Base-by-base conservation (phyloP, 2,113 vertebrate species). In the Pardalotus punctatus region DNA sequence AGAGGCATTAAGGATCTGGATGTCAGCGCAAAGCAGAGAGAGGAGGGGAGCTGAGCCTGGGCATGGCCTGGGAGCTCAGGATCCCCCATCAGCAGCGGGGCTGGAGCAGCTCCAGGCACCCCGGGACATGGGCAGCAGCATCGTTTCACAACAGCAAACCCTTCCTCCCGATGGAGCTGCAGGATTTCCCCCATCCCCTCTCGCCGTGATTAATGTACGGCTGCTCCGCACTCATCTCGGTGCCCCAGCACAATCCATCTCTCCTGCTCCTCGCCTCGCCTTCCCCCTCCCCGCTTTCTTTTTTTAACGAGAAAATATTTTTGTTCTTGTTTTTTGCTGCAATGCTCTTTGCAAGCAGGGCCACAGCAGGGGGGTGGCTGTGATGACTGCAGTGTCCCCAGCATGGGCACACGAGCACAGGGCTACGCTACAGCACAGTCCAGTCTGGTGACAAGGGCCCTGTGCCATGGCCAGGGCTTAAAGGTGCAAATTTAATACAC, bases 91-190 rank as follows among this genome's bases (percentile, higher is more conserved):
- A 9, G 29, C 58, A 47, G 24, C 0, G 0, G 38, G 56, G 82
- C 33, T 10, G 10, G 50, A 88, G 3, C 71, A 42, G 42, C 22
- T 84, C 29, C 45, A 40, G 47, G 57, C 12, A 4, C 3, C 2
- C n/a, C 2, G 3, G 69, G 17, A 13, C 79, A 14, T 2, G 58
- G 15, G 35, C 81, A 58, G 53, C 36, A 8, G 29, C 66, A 51
- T 21, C 2, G 0, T 27, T 64, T 50, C 79, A 33, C 74, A 40
- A 0, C 73, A 72, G n/a, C 57, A 48, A 69, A 9, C 0, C 7
- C 45, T 61, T 61, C 9, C 51, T 62, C 65, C 79, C 65, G 29
- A 57, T 8, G 73, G 76, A 97, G 94, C 74, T 88, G 90, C n/a
- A 29, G 74, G 73, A 48, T 27, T 31, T 9, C 47, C 47, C 61